Evolutionary conservation across 2,797 vertebrate genomes (phyloP), one percentile per base, ranked within the genome.

Genomic region (Bryconaethiops microstoma): DNA sequence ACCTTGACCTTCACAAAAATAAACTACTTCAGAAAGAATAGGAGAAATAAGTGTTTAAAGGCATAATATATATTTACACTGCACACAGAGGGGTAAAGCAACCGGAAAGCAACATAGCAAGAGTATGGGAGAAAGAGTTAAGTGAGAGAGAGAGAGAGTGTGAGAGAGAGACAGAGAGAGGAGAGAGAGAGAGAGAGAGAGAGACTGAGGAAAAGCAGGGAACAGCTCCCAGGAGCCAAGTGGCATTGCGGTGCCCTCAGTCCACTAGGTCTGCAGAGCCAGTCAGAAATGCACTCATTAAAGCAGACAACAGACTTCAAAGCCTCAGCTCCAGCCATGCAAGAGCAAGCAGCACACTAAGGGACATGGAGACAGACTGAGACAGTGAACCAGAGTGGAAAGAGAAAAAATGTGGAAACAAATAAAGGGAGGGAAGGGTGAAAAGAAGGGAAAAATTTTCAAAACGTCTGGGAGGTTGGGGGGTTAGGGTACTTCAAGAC

Each of bases 251-350:
- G 83, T 82, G 87, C 83, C 84, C 78, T 79, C 48, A 16, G 83
- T 78, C 80, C 60, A 62, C 52, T 48, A 77, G 78, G 23, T 52
- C 74, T 72, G 59, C 81, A 80, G 78, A 71, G 84, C 39, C 57
- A 83, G 74, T 90, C 85, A 89, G 87, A 83, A 91, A 86, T 77
- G 87, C 85, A 84, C 85, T 92, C 88, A 92, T 93, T 92, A 91
- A 89, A 90, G 87, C 86, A 91, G 86, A 88, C 83, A 89, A 83
- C 85, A 89, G 87, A 92, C 89, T 89, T 90, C 87, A 90, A 90
- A 91, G 76, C 75, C 78, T 76, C 52, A 69, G 70, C 74, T 67
- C 50, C 25, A 72, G 77, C 63, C 81, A 76, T 81, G 81, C 76
- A 77, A 71, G 81, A 83, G 65, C 71, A 76, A 65, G 39, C 19